phyloP scores from a whole-genome alignment of 2,888 invertebrate genomes.

The Junonia oenone region DNA sequence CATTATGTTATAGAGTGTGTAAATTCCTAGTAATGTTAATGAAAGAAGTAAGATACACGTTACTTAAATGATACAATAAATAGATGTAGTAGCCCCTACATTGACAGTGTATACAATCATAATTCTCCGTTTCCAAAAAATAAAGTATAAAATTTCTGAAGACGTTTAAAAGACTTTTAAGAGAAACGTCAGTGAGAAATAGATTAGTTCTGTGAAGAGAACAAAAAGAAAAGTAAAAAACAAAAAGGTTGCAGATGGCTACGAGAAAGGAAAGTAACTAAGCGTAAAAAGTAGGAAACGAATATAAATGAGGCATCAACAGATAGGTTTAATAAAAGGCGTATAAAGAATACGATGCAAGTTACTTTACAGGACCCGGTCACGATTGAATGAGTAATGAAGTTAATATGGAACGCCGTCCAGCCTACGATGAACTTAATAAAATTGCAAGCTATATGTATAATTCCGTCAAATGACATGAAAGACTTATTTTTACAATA shows the following conservation, averaged over 20 bases:
- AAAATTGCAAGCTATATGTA: slow-evolving; percentile 1
- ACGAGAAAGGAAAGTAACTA: slow-evolving; percentile 1
- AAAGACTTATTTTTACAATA: too few species aligned
- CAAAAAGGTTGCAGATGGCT: not conserved
- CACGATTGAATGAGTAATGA: slow-evolving; percentile 13
- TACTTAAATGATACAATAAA: too few species aligned
- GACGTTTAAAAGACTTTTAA: not conserved
- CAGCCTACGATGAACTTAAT: not conserved
- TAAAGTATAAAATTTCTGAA: not conserved
- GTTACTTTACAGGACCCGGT: not conserved
- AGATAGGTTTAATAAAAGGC: slow-evolving; percentile 10
- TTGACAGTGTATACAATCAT: too few species aligned
- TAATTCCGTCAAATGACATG: too few species aligned
- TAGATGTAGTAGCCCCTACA: too few species aligned
- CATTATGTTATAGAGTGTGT: too few species aligned
- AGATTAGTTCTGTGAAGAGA: not conserved
- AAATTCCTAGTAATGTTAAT: too few species aligned
- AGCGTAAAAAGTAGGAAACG: not conserved
- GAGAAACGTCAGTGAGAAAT: not conserved
- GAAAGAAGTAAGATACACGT: too few species aligned
- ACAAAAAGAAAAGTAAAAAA: not conserved
- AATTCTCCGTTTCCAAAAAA: too few species aligned
- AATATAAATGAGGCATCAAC: not conserved
- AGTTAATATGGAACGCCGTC: slow-evolving; percentile 7
- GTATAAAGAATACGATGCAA: slow-evolving; percentile 1